These are phyloP conservation scores for Synergus itoensis DNA, from an alignment of 2,888 invertebrate genomes.

Conservation along the genomic window DNA sequence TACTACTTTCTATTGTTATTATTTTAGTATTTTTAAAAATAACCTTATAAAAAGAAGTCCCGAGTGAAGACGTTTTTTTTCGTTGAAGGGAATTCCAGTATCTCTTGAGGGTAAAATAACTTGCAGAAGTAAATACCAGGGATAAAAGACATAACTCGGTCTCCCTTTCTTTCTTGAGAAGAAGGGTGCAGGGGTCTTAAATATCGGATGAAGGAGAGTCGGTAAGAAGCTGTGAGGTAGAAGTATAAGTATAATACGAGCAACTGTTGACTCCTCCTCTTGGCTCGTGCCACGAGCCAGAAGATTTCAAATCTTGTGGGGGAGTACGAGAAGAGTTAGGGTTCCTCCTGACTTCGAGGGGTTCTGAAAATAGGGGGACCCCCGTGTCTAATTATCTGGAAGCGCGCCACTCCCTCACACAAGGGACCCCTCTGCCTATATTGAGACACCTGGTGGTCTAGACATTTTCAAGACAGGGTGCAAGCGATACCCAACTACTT, in stretches of 20 bases:
- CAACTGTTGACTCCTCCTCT: slow-evolving; percentile 47
- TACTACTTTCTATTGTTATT: too few species aligned
- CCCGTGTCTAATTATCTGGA: slow-evolving; percentile 66
- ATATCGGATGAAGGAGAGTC: slow-evolving; percentile 57
- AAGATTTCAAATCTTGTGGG: slow-evolving; percentile 61
- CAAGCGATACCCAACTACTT: slow-evolving; percentile 44
- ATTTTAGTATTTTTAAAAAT: too few species aligned
- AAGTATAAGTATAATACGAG: slow-evolving; percentile 39
- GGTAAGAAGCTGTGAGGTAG: slow-evolving; percentile 48
- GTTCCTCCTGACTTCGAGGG: slow-evolving; percentile 55
- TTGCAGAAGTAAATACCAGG: too few species aligned
- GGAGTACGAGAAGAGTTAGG: slow-evolving; percentile 55
- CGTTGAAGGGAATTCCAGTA: too few species aligned
- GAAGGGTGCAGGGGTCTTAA: slow-evolving; percentile 53
- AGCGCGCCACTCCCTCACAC: slow-evolving; percentile 59
- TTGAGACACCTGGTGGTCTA: slow-evolving; percentile 67
- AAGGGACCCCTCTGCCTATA: slow-evolving; percentile 50
- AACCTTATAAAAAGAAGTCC: too few species aligned
- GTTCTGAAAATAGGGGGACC: slow-evolving; percentile 56
- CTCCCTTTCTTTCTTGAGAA: background rate
- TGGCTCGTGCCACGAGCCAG: slow-evolving; percentile 66
- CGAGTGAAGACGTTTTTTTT: too few species aligned
- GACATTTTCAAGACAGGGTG: slow-evolving; percentile 56
- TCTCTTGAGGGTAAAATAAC: too few species aligned
- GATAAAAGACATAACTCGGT: background rate